A percentile compares a stretch with the other conserved stretches of the same genome.
phyloP scores from a whole-genome alignment of 2,113 vertebrate genomes.

The Carettochelys insculpta region DNA sequence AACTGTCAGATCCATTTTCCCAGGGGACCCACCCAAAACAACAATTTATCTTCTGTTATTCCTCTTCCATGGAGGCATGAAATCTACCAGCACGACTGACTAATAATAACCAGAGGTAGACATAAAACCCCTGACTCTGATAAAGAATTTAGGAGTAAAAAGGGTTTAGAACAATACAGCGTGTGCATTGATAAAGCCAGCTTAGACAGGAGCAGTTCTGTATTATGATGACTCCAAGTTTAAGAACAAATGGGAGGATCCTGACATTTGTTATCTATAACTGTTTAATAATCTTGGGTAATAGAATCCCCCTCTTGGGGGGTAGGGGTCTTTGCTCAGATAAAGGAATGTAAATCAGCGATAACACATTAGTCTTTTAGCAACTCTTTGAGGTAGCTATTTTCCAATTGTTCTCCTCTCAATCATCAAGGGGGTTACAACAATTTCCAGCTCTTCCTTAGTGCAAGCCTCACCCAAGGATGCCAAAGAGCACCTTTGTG shows the following conservation, averaged over 20 bases:
- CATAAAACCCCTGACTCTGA: not conserved
- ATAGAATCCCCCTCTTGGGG: slow-evolving; percentile 60
- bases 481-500: too few relatives aligned
- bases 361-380: too few relatives aligned
- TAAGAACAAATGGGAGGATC: not conserved
- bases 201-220: not conserved
- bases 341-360: slow-evolving; percentile 48
- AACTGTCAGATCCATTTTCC: not conserved
- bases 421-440: not conserved
- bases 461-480: too few relatives aligned
- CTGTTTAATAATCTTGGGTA: slow-evolving; percentile 65
- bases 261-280: slow-evolving; percentile 16
- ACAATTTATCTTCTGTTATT: not conserved
- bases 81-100: not conserved
- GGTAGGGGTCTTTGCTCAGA: slow-evolving; percentile 56
- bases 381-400: not conserved
- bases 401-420: slow-evolving; percentile 15
- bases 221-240: not conserved
- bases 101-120: not conserved
- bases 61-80: not conserved
- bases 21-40: not conserved
- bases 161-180: not conserved
- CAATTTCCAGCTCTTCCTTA: not conserved
- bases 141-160: not conserved
- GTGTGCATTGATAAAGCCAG: slow-evolving; percentile 32